A percentile compares a stretch with the other conserved stretches of the same genome.
Evolutionary conservation across 2,113 vertebrate species (phyloP).

Genomic region (Phoenicopterus ruber): DNA sequence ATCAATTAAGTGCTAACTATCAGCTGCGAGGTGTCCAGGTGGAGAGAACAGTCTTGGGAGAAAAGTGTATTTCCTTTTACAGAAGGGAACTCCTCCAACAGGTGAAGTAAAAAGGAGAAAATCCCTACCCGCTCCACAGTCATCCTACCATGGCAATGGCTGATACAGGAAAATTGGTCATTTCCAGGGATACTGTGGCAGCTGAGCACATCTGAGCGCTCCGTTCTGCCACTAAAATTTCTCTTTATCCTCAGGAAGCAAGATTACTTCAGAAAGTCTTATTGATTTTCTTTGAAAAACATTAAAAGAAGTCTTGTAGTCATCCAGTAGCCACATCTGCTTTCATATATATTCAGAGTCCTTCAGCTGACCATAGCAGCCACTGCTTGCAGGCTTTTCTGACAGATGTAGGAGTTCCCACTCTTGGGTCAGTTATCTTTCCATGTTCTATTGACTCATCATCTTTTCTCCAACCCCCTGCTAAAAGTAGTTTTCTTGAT

Average conservation of each 20-base stretch:
- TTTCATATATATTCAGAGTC: not conserved
- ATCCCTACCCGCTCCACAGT: not conserved
- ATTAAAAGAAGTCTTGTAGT: not conserved
- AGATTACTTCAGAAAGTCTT: not conserved
- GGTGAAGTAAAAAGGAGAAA: not conserved
- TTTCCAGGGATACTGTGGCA: not conserved
- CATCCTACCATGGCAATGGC: not conserved
- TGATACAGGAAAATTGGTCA: not conserved
- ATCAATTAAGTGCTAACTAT: not conserved
- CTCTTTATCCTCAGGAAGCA: not conserved
- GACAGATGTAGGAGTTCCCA: not conserved
- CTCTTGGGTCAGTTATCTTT: not conserved
- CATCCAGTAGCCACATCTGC: not conserved
- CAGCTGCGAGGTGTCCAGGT: not conserved
- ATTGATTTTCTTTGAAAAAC: not conserved
- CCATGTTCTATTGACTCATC: not conserved
- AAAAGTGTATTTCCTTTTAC: not conserved
- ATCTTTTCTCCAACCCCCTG: not conserved
- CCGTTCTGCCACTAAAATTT: not conserved
- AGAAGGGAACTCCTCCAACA: not conserved
- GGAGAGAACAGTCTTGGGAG: not conserved
- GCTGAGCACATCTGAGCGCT: not conserved
- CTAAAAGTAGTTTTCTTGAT: not conserved
- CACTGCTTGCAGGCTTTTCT: not conserved
- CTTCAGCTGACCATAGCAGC: not conserved